Evolutionary conservation across 1,140 invertebrate genomes (phyloP), one percentile per base, ranked within the genome.

Genomic region (Eumaeus atala): DNA sequence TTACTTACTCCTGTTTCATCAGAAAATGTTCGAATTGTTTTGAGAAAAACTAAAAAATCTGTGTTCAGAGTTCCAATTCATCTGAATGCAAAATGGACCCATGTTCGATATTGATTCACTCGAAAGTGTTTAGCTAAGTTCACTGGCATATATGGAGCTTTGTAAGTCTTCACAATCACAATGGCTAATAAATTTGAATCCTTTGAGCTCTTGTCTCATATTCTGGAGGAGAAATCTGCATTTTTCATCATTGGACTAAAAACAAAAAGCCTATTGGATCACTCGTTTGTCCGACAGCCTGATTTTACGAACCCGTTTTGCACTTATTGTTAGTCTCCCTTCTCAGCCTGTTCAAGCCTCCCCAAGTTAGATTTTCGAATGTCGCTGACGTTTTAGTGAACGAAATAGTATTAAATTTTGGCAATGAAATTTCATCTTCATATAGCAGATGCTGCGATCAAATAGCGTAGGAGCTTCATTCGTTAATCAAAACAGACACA

Each of bases 221-320:
- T 12, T 50, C 48, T 50, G 48, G 48, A 58, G 21, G 56, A 60
- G 53, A 57, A 51, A 65, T 62, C 58, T 60, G 56, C 60, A 58
- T 62, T 68, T 62, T 70, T 65, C 59, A 52, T 58, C 54, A 54
- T 63, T 63, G 51, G 28, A 9, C 12, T 12, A 35, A 66, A 70
- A 67, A 49, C 56, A 68, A 71, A 71, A 71, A 68, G 60, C 62
- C 65, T 64, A 63, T 67, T 63, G 65, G 59, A 66, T 62, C 63
- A 59, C 58, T 70, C 67, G 66, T 66, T 70, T 67, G 65, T 66
- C 61, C 62, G 62, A 61, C 56, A 58, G 53, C 56, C 62, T 59
- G 59, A 67, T 67, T 62, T 64, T 63, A 59, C 62, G 67, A 62
- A 60, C 61, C 57, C 64, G 17, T 67, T 64, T 72, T 70, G 60